Base-by-base conservation (phyloP, 1,140 invertebrate genomes). In the Heliconius nattereri region DNA sequence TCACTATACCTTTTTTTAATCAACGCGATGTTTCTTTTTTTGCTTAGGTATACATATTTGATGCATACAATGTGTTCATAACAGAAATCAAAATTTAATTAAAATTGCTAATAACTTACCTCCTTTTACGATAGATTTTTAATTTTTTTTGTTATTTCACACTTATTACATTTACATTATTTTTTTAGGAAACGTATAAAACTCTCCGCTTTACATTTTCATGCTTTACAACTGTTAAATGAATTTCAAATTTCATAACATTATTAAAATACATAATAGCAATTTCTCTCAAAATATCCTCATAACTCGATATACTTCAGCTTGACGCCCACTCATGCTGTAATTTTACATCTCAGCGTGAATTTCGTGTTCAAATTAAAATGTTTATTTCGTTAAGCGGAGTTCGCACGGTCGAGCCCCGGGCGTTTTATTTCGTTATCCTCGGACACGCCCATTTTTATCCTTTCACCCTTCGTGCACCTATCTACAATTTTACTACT, bases 301-400 rank as follows among this genome's bases (percentile, higher is more conserved):
- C 85, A 78, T 89, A 91, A 92, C 89, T 90, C 80, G 89, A 93
- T 93, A 91, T 85, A 82, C 85, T 85, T 84, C 76, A 86, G 86
- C 80, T 84, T 83, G 81, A 81, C 86, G 83, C 87, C 89, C 88
- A 88, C 85, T 86, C 89, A 71, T 73, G 84, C 83, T 74, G 90
- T 90, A 92, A 94, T 93, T 91, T 91, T 80, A 83, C 89, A 90
- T 91, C 93, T 87, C 92, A 93, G 93, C 93, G 87, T 93, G 93
- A 93, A 90, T 89, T 93, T 93, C 90, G 91, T 89, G 91, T 91
- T 85, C 91, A 93, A 93, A 93, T 94, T 94, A 94, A 93, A 94
- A 92, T 91, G 92, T 94, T 94, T 94, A 94, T 94, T 93, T 89
- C 91, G 87, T 94, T 94, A 91, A 89, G 89, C 87, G 85, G 85